Conservation (phyloP, 2,113 vertebrate species). For the Jaculus jaculus region DNA sequence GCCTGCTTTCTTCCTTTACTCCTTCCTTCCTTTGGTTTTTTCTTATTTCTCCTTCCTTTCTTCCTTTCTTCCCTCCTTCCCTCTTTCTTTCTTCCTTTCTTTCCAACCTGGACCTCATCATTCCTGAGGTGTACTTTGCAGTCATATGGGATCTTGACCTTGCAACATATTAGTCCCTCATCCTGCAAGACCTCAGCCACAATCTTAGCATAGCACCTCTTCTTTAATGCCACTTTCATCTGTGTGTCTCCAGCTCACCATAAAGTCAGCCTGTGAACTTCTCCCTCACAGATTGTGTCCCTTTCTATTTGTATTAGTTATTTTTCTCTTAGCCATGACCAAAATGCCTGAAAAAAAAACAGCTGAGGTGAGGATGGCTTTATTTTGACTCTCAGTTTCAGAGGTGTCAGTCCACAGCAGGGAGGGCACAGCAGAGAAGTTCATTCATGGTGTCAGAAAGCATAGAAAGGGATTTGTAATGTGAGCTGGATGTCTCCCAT, state of each 20-base stretch:
- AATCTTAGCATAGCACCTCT: not conserved
- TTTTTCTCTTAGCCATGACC: too few relatives aligned
- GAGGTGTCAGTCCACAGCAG: not conserved
- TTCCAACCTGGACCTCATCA: not conserved
- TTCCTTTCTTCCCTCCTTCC: not conserved
- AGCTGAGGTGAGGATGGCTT: not conserved
- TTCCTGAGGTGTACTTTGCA: not conserved
- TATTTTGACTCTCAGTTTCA: not conserved
- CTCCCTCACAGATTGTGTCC: not conserved
- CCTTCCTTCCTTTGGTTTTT: not conserved
- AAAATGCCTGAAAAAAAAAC: too few relatives aligned
- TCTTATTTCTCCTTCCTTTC: not conserved
- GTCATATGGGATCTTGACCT: not conserved
- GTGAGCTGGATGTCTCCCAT: not conserved
- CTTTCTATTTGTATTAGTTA: not conserved
- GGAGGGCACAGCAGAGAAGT: not conserved
- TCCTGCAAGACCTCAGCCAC: not conserved
- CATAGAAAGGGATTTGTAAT: not conserved
- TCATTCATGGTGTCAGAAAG: not conserved
- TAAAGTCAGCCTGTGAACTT: not conserved
- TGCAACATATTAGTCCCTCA: not conserved
- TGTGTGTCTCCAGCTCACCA: not conserved
- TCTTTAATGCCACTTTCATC: not conserved
- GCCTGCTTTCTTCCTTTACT: too few relatives aligned
- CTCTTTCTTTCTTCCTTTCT: not conserved